phyloP scores from a whole-genome alignment of 2,113 vertebrate genomes.

The Lycaon pictus region DNA sequence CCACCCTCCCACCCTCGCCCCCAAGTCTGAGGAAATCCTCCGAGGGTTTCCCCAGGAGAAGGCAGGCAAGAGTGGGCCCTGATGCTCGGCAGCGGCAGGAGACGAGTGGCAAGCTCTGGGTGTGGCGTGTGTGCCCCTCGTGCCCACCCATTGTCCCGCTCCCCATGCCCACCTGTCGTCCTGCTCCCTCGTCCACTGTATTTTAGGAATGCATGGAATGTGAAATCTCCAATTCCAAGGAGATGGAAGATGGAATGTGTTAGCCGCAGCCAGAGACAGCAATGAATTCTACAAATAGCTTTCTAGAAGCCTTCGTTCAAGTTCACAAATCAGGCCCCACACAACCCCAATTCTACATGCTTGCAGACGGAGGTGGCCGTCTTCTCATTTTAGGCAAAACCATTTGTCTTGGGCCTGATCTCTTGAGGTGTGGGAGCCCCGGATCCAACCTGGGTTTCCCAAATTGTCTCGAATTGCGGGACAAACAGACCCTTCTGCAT shows the following conservation, averaged over 20 bases:
- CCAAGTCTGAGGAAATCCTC: neutral
- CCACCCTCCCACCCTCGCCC: fast-evolving
- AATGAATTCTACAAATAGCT: slow-evolving; percentile 66
- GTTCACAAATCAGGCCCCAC: slow-evolving; percentile 72
- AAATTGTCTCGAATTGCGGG: neutral
- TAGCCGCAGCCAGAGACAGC: neutral
- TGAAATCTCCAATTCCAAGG: slow-evolving; percentile 30
- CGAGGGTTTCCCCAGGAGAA: neutral
- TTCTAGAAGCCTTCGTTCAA: slow-evolving; percentile 67
- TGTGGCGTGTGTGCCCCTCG: neutral
- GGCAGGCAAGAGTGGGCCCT: neutral
- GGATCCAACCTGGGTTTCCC: neutral
- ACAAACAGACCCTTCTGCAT: neutral
- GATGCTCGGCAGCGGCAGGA: neutral
- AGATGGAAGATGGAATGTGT: slow-evolving; percentile 38
- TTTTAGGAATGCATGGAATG: neutral
- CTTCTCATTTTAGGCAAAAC: neutral
- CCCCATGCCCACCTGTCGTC: fast-evolving
- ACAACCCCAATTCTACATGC: neutral
- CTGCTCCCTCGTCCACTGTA: neutral
- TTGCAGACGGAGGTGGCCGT: neutral
- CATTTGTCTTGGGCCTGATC: slow-evolving; percentile 37
- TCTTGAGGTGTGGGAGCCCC: neutral
- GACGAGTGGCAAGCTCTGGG: no score
- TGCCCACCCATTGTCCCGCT: neutral